A percentile compares a stretch with the other conserved stretches of the same genome.
Evolutionary conservation across 2,888 invertebrate genomes (phyloP).

Genomic region (Lithophane leautieri): DNA sequence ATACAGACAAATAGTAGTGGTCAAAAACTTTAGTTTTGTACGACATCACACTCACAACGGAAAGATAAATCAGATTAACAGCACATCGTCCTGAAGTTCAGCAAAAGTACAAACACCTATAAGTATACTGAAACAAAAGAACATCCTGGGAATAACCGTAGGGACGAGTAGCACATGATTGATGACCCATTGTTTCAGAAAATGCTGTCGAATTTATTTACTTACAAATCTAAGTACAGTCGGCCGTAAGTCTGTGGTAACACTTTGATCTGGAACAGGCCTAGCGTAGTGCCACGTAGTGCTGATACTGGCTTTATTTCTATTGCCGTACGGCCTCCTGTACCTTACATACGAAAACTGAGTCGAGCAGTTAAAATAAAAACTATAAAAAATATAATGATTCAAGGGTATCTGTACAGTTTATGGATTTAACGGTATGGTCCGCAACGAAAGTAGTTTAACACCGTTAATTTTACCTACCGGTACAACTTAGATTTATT

Average conservation of each 20-base stretch:
- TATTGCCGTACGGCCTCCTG: not conserved
- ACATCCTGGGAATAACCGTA: not conserved
- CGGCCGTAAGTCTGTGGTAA: not conserved
- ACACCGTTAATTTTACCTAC: not conserved
- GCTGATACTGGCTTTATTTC: not conserved
- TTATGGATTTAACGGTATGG: not conserved
- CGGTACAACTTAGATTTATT: not conserved
- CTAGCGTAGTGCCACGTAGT: not conserved
- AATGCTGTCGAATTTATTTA: not conserved
- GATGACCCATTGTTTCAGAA: slow-evolving; percentile 4
- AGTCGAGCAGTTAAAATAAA: not conserved
- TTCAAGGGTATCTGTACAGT: not conserved
- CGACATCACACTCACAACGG: not conserved
- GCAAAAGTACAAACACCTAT: not conserved
- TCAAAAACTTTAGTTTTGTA: not conserved
- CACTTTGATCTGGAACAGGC: not conserved
- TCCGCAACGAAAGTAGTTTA: not conserved
- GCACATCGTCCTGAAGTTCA: not conserved
- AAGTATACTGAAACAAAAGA: not conserved
- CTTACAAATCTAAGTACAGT: not conserved
- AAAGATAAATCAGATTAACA: not conserved
- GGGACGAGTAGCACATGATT: slow-evolving; percentile 10
- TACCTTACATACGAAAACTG: not conserved
- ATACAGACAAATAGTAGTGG: not conserved
- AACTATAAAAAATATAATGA: not conserved